Base-by-base conservation (phyloP, 1,140 invertebrate species). In the Littorina saxatilis region DNA sequence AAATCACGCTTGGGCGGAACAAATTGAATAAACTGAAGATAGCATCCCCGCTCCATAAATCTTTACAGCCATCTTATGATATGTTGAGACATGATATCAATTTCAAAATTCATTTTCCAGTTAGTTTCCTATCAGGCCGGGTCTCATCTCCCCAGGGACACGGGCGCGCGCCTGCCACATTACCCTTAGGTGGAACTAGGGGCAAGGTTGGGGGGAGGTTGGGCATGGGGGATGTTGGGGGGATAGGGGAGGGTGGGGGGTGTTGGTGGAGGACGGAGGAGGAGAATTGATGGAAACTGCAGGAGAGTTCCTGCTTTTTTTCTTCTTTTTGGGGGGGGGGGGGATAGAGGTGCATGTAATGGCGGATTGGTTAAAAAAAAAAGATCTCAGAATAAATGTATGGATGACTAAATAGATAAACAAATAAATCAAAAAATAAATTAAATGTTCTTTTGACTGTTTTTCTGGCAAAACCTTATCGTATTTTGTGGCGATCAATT, bases 51-150 rank as follows among this genome's bases (percentile, higher is more conserved):
- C 76, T 78, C 76, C 55, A 78, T 78, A 78, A 78, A 78, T 78
- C 76, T 78, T 78, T n/a, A 78, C 55, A 47, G 55, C 76, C 76
- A 43, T 78, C 76, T 78, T 78, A 78, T 78, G 76, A 78, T 78
- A 78, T 78, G 76, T 78, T 78, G 76, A 78, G 76, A 78, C 76
- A 78, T 78, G 76, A 78, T 78, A 78, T 78, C 76, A 78, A 78
- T 78, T 78, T 78, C 76, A 78, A 78, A 78, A 78, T 78, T 78
- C 76, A 78, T 78, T 78, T 78, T 78, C 76, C 76, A 78, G 76
- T 78, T 78, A 78, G 76, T 78, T 78, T 78, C 76, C 76, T 66
- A 78, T 78, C 76, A 39, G 76, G 35, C 76, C 15, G 55, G 2
- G 11, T 39, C 32, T 23, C 29, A 29, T 32, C 37, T 78, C 76